Percentiles rank a stretch among this genome's conserved stretches.
Evolutionary conservation across 1,140 invertebrate genomes (phyloP).

Genomic region (Leptinotarsa lineolata): DNA sequence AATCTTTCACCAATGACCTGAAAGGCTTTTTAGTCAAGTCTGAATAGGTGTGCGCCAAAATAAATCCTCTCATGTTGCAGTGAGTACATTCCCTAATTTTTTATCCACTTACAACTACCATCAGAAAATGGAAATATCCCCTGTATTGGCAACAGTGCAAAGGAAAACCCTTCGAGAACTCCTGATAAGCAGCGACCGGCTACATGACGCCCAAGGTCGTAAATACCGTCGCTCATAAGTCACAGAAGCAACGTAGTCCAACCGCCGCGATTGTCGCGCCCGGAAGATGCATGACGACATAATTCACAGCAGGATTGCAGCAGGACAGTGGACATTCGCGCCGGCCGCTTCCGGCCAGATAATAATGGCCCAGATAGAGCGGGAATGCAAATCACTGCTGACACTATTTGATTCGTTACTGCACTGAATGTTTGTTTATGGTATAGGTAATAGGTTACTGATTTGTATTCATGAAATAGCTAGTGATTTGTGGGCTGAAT

Average conservation of each 20-base stretch:
- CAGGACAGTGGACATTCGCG: conserved; percentile 18
- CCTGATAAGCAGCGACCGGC: background rate
- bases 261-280: background rate
- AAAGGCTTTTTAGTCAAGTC: too few species aligned
- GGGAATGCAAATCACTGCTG: background rate
- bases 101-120: background rate
- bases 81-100: too few species aligned
- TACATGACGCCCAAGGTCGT: conserved; percentile 18
- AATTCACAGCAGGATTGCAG: conserved; percentile 17
- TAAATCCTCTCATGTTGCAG: too few species aligned
- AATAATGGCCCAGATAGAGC: conserved; percentile 18
- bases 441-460: background rate
- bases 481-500: background rate
- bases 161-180: background rate
- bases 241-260: conserved; percentile 2
- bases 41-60: too few species aligned
- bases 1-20: too few species aligned
- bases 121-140: background rate
- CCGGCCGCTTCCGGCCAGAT: conserved; percentile 2
- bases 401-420: background rate
- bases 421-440: conserved; percentile 8
- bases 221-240: conserved; percentile 21
- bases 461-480: background rate
- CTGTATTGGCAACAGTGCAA: background rate
- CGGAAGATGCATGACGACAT: conserved; percentile 36